A percentile compares a stretch with the other conserved stretches of the same genome.
Conservation (phyloP, 2,888 invertebrate species). For the Leucania comma region DNA sequence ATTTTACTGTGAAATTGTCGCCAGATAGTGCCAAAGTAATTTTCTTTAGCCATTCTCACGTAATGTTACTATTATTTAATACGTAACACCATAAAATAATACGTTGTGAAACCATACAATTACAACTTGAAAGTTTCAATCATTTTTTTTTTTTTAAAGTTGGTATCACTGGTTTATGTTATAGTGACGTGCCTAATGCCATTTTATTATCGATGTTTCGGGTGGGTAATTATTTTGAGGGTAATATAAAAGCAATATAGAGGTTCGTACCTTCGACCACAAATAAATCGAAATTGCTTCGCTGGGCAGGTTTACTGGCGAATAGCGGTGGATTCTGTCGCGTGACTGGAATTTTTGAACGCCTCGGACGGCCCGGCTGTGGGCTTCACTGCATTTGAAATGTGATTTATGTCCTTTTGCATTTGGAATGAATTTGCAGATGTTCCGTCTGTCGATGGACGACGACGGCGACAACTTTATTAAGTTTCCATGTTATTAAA, state of each 20-base stretch:
- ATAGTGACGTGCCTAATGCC: slow-evolving; percentile 51
- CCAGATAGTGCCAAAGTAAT: slow-evolving; percentile 62
- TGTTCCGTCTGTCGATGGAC: slow-evolving; percentile 66
- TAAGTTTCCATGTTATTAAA: slow-evolving; percentile 54
- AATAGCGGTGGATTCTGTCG: slow-evolving; percentile 78
- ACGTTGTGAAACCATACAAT: slow-evolving; percentile 38
- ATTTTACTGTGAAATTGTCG: slow-evolving; percentile 65
- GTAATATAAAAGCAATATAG: slow-evolving; percentile 72
- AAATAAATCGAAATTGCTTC: slow-evolving; percentile 80
- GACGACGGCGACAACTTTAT: slow-evolving; percentile 58
- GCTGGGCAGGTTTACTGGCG: slow-evolving; percentile 76
- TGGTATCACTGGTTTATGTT: slow-evolving; percentile 24
- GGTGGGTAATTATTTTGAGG: slow-evolving; percentile 67
- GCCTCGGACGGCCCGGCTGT: slow-evolving; percentile 67
- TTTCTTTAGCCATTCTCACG: slow-evolving; percentile 60
- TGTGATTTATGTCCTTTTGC: slow-evolving; percentile 82
- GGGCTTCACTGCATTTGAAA: slow-evolving; percentile 80
- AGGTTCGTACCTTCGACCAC: slow-evolving; percentile 70
- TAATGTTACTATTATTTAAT: slow-evolving; percentile 58
- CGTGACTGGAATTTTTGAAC: slow-evolving; percentile 83
- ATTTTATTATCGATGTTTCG: slow-evolving; percentile 60
- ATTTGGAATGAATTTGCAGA: slow-evolving; percentile 80
- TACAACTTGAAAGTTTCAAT: slow-evolving; percentile 15
- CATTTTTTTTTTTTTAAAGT: slow-evolving; percentile 16
- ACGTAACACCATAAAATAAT: slow-evolving; percentile 51